Evolutionary conservation across 2,888 invertebrate species (phyloP).

Genomic region (Dryococelus australis): DNA sequence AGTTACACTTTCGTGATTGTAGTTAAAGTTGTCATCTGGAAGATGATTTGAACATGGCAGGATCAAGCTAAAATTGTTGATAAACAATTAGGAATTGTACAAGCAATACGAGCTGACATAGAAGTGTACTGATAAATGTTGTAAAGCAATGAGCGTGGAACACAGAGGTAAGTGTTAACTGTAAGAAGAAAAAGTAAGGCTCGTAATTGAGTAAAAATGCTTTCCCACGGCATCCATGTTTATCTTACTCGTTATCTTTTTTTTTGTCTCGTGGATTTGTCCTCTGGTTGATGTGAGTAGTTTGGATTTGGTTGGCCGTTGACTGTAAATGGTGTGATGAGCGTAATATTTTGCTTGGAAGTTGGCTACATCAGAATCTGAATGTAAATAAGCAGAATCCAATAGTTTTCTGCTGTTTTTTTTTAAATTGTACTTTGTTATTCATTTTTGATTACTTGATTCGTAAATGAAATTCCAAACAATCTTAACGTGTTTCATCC

Average conservation of each 20-base stretch:
- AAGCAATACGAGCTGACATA: neutral
- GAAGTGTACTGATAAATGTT: neutral
- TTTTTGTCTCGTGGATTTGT: neutral
- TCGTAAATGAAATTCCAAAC: neutral
- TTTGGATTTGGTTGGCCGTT: neutral
- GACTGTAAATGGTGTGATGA: neutral
- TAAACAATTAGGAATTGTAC: neutral
- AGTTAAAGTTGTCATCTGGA: neutral
- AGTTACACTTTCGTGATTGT: neutral
- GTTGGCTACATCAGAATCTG: neutral
- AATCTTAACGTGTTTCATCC: neutral
- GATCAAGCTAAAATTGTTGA: neutral
- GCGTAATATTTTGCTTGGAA: neutral
- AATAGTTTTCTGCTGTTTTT: too few species aligned
- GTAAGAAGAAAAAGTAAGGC: neutral
- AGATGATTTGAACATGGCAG: neutral
- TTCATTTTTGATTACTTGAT: neutral
- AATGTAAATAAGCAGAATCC: neutral
- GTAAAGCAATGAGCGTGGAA: neutral
- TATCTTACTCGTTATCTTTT: conserved; percentile 3
- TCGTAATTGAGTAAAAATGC: neutral
- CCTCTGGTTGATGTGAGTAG: neutral
- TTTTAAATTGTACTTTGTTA: neutral
- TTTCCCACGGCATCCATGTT: neutral
- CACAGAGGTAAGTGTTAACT: neutral